Evolutionary conservation across 2,797 vertebrate species (phyloP), one percentile per base, ranked within the genome.

Genomic region (Bufotes viridis): DNA sequence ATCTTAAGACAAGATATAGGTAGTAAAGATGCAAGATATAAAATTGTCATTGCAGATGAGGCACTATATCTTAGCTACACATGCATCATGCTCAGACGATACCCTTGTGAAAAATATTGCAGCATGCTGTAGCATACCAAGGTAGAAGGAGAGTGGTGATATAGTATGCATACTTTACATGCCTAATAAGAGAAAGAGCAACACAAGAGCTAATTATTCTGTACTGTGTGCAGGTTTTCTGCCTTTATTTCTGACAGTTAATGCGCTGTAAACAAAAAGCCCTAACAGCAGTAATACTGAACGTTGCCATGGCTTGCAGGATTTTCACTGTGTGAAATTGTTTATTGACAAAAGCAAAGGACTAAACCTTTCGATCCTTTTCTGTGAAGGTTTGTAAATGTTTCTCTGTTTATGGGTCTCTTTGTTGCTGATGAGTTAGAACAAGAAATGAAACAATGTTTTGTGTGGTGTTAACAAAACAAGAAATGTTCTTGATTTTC

Each of bases 281-380:
- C 24, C 26, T 84, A 74, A 74, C 82, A 24, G 61, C 51, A 84
- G 53, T 72, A 74, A 72, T 34, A 84, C 29, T 22, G 13, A 51
- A n/a, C 9, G 24, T 17, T 53, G 34, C 34, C 34, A 42, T 42
- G 34, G 18, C 29, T 74, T 74, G 82, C 70, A 15, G 83, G 42
- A 78, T 26, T 76, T 85, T 74, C 75, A 72, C 49, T 84, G 53
- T 84, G 75, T 88, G 76, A 55, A 67, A 84, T 88, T 80, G 85
- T 80, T 85, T 85, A 85, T 85, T 85, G 83, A 85, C 83, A 85
- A 85, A 85, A 76, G 83, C 72, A 78, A 78, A 76, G 58, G 70
- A 76, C 72, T 84, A 60, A 74, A 60, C 53, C 42, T 85, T 85
- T 85, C 70, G 67, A 85, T 76, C 72, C 15, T 20, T 17, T 24